These are phyloP conservation scores for Microplitis mediator DNA, from an alignment of 1,140 invertebrate genomes.

Conservation along the genomic window DNA sequence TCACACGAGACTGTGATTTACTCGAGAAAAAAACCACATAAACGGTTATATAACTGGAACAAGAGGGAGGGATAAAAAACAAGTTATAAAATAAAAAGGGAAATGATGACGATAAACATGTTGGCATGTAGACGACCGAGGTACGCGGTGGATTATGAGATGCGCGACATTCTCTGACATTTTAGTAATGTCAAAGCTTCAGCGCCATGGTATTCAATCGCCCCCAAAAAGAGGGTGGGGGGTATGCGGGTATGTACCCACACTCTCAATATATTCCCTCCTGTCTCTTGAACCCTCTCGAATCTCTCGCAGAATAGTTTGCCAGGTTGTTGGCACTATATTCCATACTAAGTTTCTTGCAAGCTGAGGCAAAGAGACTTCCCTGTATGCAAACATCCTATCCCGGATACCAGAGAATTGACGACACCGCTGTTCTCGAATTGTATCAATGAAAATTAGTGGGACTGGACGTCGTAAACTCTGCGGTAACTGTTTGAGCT, in stretches of 20 bases:
- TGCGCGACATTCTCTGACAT: conserved; percentile 59
- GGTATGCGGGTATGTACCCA: conserved; percentile 31
- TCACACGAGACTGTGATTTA: too few relatives aligned
- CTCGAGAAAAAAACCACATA: too few relatives aligned
- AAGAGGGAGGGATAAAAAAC: neutral
- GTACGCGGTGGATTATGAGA: conserved; percentile 47
- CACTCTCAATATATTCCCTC: neutral
- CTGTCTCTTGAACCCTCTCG: neutral
- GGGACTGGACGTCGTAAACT: conserved; percentile 19
- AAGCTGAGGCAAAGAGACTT: neutral
- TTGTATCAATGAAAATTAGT: conserved; percentile 30
- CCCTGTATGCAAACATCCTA: neutral
- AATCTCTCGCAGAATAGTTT: conserved; percentile 22
- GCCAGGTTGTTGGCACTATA: conserved; percentile 21
- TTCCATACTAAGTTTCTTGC: neutral
- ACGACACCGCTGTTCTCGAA: neutral
- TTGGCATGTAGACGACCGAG: conserved; percentile 26
- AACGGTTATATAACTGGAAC: neutral
- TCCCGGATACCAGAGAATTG: neutral
- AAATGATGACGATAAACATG: neutral
- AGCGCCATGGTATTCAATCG: conserved; percentile 42
- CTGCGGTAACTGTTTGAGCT: conserved; percentile 11
- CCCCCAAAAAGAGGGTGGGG: conserved; percentile 25
- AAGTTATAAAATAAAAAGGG: neutral
- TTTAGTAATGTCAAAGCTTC: conserved; percentile 53